Evolutionary conservation across 2,888 invertebrate genomes (phyloP).

Genomic region (Volucella zonaria): DNA sequence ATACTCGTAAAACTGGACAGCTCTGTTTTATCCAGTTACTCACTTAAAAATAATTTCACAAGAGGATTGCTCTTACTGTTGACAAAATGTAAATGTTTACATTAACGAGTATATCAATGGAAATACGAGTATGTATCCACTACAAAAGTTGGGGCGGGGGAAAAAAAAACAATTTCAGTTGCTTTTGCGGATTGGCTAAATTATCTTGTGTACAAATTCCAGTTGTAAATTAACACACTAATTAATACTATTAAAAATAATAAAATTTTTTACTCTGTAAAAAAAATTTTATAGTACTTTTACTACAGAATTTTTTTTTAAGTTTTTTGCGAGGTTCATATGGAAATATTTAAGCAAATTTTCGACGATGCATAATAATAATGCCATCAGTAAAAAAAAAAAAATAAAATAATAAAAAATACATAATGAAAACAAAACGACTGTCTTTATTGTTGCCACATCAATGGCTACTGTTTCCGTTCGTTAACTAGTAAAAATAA

Average conservation of each 20-base stretch:
- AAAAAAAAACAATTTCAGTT: conserved; percentile 9
- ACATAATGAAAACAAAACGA: conserved; percentile 12
- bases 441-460: conserved; percentile 52
- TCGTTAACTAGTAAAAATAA: conserved; percentile 50
- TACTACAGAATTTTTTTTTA: neutral
- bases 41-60: conserved; percentile 2
- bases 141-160: neutral
- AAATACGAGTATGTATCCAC: conserved; percentile 4
- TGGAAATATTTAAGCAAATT: conserved; percentile 44
- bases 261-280: neutral
- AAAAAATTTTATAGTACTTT: conserved; percentile 12
- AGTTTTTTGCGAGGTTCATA: conserved; percentile 2
- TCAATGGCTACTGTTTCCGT: conserved; percentile 35
- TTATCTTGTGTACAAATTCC: conserved; percentile 35
- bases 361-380: conserved; percentile 41
- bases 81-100: conserved; percentile 23
- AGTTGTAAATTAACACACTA: conserved; percentile 44
- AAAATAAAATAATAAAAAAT: conserved; percentile 33
- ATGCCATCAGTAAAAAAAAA: conserved; percentile 16
- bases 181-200: conserved; percentile 37
- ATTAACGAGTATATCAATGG: conserved; percentile 8
- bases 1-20: no score
- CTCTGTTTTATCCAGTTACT: neutral
- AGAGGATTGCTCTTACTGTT: conserved; percentile 21
- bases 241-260: conserved; percentile 69